phyloP scores from a whole-genome alignment of 2,113 vertebrate genomes.

The Mesembrinibis cayennensis region DNA sequence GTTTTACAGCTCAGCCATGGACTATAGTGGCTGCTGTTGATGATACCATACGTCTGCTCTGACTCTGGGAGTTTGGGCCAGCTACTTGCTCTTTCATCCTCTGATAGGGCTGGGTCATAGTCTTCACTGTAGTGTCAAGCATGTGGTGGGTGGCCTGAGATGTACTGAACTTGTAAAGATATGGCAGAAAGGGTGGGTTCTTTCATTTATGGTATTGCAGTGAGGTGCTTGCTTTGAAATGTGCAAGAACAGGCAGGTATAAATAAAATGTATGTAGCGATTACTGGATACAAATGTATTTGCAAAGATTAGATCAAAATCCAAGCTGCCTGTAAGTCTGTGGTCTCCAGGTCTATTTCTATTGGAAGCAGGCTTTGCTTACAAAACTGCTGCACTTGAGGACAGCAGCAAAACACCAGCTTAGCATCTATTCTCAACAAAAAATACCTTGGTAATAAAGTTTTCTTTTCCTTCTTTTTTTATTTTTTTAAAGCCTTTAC shows the following conservation, averaged over 20 bases:
- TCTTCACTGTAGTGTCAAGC: not conserved
- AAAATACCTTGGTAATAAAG: not conserved
- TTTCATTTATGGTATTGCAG: not conserved
- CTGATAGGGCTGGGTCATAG: not conserved
- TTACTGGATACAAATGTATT: not conserved
- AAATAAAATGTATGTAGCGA: accelerated
- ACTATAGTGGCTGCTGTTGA: not conserved
- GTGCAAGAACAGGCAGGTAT: not conserved
- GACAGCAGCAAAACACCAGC: not conserved
- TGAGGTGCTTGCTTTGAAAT: not conserved
- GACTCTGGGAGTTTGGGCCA: not conserved
- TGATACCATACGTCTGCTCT: not conserved
- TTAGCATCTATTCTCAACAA: not conserved
- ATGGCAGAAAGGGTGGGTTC: not conserved
- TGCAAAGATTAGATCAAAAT: not conserved
- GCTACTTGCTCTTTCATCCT: not conserved
- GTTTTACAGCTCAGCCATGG: not conserved
- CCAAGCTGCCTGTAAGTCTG: not conserved
- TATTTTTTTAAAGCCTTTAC: not conserved
- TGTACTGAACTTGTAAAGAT: not conserved
- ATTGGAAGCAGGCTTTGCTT: not conserved
- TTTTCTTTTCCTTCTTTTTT: not conserved
- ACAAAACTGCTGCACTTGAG: not conserved
- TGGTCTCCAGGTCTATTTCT: not conserved
- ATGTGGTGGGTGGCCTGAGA: not conserved